Base-by-base conservation (phyloP, 2,888 invertebrate genomes). In the Capitulum mitella region DNA sequence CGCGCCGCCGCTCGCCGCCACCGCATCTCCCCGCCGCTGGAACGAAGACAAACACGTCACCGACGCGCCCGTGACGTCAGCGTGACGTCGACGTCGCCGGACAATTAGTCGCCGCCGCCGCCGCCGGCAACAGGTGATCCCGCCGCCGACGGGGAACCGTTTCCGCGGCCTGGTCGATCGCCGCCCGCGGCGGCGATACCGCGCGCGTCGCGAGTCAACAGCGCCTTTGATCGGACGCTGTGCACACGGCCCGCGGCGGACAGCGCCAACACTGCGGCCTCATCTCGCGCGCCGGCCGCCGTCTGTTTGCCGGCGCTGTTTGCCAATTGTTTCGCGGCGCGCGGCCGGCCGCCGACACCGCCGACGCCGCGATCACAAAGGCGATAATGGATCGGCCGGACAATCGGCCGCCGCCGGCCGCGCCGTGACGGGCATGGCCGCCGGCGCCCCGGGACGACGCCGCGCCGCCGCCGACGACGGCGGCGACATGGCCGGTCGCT, bases 131-230 rank as follows among this genome's bases (percentile, higher is more conserved):
- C 70, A 70, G 70, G 77, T n/a, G n/a, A n/a, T n/a, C n/a, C n/a
- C n/a, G n/a, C n/a, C 51, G 77, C 46, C 61, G 10, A 51, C 76
- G 78, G 78, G 74, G 77, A 70, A 48, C 37, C 48, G 64, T 75
- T 75, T 77, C 77, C 80, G 77, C 54, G 77, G 34, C 43, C 51
- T 32, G 78, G 43, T 80, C 78, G 78, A 78, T 79, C 51, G 78
- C 80, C 79, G 78, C 54, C 78, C 61, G 79, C 79, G 78, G 78
- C 79, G 78, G 79, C 70, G 79, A 61, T 40, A 79, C 77, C 78
- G 54, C 79, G 64, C 37, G 58, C 74, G 22, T 74, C 43, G 78
- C 78, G 61, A 78, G 78, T 78, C 77, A 58, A 58, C 58, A 58
- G 22, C 22, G 51, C 19, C 51, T 3, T 8, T 12, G 51, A 51